Conservation (phyloP, 2,888 invertebrate species). For the Acrocera orbiculus region DNA sequence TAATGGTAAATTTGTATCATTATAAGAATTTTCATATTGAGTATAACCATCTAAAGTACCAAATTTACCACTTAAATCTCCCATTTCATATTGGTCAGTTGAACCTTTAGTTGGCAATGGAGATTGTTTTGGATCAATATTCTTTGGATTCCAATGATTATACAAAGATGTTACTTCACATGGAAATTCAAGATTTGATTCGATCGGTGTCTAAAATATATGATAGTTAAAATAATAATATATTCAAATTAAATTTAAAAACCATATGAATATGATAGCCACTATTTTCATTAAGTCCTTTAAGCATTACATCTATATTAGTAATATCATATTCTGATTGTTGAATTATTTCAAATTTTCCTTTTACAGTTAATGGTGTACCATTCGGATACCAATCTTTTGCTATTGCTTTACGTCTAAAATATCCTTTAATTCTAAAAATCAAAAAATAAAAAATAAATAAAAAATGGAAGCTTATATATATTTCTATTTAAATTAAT, state of each 20-base stretch:
- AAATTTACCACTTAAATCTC: conserved; percentile 73
- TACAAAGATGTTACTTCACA: conserved; percentile 69
- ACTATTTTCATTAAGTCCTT: conserved; percentile 47
- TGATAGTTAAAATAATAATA: neutral
- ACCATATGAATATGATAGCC: conserved; percentile 75
- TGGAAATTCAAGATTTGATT: conserved; percentile 68
- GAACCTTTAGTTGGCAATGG: conserved; percentile 50
- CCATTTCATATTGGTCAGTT: conserved; percentile 71
- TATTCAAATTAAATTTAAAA: conserved; percentile 16
- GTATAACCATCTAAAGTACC: conserved; percentile 52
- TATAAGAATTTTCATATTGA: conserved; percentile 40
- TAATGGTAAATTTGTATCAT: conserved; percentile 65
- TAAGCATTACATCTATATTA: conserved; percentile 56
- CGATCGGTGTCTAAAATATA: conserved; percentile 52
- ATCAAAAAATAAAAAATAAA: neutral
- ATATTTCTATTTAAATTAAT: conserved; percentile 4
- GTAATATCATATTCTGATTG: conserved; percentile 73
- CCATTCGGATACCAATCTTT: conserved; percentile 81
- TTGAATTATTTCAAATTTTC: conserved; percentile 66
- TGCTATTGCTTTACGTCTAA: conserved; percentile 65
- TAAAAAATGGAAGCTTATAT: conserved; percentile 4
- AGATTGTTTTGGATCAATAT: conserved; percentile 42
- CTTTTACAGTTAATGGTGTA: conserved; percentile 41
- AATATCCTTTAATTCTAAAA: conserved; percentile 51
- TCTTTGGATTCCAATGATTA: conserved; percentile 73